Base-by-base conservation (phyloP, 2,888 invertebrate genomes). In the Chalcosyrphus nemorum region DNA sequence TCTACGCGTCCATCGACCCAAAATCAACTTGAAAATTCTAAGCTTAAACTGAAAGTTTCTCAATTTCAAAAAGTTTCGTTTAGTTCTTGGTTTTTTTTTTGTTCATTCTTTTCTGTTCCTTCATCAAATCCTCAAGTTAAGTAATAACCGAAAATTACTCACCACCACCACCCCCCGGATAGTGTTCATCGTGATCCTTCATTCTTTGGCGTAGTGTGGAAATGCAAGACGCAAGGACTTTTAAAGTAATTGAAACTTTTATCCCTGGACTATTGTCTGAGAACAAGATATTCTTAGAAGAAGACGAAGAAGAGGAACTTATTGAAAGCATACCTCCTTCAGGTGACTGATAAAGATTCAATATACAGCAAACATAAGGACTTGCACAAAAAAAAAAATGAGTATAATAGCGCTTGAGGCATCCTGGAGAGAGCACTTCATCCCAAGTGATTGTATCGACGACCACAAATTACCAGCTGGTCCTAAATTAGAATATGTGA, bases 91-190 rank as follows among this genome's bases (percentile, higher is more conserved):
- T 54, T 11, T 3, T 59, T 32, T 52, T 52, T 15, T 19, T 21
- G 41, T 32, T 61, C 21, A 15, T 70, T 50, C 59, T 66, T 66
- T 80, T 75, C 59, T 61, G 52, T 38, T 65, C 52, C 52, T 45
- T 71, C 74, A 65, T 52, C 70, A 84, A 84, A 84, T 78, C 72
- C 74, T 35, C 59, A 74, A 78, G 82, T 78, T 84, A 56, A 74
- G 82, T 65, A 78, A 84, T 84, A 84, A 74, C 82, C 68, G n/a
- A 78, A 78, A 84, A 84, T 63, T 74, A 74, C 35, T 71, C 29
- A 15, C 24, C 29, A 11, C 24, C 41, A 11, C 27, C 43, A 47
- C 29, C 5, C n/a, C 19, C n/a, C 0, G 3, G 9, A 1, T 19
- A 47, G 38, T n/a, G 50, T 57, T 59, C 66, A 45, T 59, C 13